A percentile compares a stretch with the other conserved stretches of the same genome.
Conservation (phyloP, 2,113 vertebrate species). For the Alligator sinensis region DNA sequence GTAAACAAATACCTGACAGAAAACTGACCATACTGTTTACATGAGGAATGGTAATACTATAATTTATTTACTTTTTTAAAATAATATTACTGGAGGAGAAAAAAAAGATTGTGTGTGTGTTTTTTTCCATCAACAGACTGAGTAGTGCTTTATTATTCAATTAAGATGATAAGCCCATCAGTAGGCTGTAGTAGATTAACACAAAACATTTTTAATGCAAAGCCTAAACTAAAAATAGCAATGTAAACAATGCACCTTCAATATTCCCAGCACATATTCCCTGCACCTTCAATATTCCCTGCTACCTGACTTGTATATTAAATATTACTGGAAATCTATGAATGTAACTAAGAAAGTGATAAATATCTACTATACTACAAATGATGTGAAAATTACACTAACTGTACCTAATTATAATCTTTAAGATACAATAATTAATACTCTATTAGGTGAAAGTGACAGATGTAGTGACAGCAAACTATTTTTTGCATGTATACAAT, state of each 20-base stretch:
- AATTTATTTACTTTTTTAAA: constrained; percentile 44
- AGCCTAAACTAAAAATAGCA: constrained; percentile 39
- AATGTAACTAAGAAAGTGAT: not conserved
- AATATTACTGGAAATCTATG: not conserved
- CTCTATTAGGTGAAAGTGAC: not conserved
- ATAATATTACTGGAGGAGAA: constrained; percentile 9
- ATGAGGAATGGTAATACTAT: constrained; percentile 35
- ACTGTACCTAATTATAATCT: not conserved
- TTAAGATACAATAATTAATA: not conserved
- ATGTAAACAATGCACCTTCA: constrained; percentile 32
- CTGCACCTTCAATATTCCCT: constrained; percentile 10
- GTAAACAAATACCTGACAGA: constrained; percentile 7
- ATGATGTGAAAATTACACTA: not conserved
- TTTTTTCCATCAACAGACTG: not conserved
- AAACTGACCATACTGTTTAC: constrained; percentile 41
- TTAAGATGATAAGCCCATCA: constrained; percentile 9
- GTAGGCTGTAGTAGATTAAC: constrained; percentile 17
- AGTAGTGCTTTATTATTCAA: constrained; percentile 60
- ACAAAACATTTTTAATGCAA: constrained; percentile 8
- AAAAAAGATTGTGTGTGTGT: not conserved
- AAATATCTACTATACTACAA: not conserved
- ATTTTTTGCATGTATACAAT: not conserved
- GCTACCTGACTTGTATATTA: not conserved
- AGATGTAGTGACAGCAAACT: not conserved
- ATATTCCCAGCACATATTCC: not conserved